phyloP scores from a whole-genome alignment of 2,797 vertebrate genomes.

The Orientallactaga sibirica region DNA sequence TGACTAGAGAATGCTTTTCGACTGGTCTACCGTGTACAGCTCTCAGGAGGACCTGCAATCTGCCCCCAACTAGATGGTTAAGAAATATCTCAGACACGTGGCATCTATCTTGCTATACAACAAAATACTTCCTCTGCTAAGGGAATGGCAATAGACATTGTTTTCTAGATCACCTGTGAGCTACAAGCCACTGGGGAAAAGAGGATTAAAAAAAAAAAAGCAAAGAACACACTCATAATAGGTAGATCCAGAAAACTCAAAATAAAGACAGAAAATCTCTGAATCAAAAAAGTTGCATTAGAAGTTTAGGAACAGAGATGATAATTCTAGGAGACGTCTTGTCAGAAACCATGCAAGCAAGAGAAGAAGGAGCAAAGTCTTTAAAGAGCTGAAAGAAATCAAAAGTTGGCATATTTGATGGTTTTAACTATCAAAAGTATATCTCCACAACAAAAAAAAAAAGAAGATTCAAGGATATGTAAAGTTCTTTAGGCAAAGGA shows the following conservation, averaged over 20 bases:
- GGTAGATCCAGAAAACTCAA: not conserved
- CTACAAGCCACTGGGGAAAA: not conserved
- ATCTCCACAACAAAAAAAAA: not conserved
- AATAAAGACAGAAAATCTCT: not conserved
- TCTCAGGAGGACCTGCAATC: not conserved
- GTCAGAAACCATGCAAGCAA: not conserved
- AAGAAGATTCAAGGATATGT: not conserved
- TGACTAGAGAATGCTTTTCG: not conserved
- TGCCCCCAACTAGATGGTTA: not conserved
- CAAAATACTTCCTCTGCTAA: not conserved
- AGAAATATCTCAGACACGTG: not conserved
- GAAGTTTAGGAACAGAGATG: not conserved
- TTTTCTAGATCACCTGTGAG: not conserved
- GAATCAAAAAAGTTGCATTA: not conserved
- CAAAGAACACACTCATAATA: not conserved
- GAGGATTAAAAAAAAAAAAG: too few relatives aligned
- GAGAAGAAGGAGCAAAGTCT: conserved; percentile 4
- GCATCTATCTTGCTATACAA: not conserved
- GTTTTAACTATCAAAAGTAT: not conserved
- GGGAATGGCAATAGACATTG: not conserved
- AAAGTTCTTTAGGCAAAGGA: not conserved
- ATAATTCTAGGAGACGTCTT: not conserved
- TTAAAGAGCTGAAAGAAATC: not conserved
- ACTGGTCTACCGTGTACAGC: not conserved
- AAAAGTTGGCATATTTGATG: not conserved